A percentile compares a stretch with the other conserved stretches of the same genome.
Conservation (phyloP, 2,888 invertebrate genomes). For the Agrilus mali region DNA sequence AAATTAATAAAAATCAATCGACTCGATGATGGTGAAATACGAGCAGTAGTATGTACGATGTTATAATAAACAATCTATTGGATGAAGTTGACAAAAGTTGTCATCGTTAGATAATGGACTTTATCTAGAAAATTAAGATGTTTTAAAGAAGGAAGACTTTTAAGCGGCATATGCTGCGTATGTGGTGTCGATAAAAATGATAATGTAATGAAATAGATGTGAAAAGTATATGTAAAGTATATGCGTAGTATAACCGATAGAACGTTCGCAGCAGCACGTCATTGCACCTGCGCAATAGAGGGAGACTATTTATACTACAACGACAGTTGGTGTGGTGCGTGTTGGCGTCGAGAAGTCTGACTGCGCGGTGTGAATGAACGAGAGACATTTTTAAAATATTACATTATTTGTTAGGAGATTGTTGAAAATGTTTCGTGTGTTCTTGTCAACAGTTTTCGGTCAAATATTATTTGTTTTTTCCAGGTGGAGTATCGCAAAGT, state of each 20-base stretch:
- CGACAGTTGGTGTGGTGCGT: conserved; percentile 4
- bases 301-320: conserved; percentile 6
- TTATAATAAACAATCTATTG: too few relatives aligned
- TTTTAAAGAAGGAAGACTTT: too few relatives aligned
- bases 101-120: neutral
- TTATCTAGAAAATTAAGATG: too few relatives aligned
- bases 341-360: neutral
- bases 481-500: conserved; percentile 19
- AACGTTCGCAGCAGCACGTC: neutral
- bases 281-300: conserved; percentile 2
- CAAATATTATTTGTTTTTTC: conserved; percentile 19
- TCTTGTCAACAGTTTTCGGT: conserved; percentile 17
- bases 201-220: conserved; percentile 4
- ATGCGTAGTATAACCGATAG: neutral
- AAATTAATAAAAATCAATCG: too few relatives aligned
- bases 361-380: conserved; percentile 25
- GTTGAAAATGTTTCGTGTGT: conserved; percentile 25
- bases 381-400: conserved; percentile 32
- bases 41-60: too few relatives aligned
- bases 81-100: too few relatives aligned
- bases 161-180: too few relatives aligned
- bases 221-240: conserved; percentile 7
- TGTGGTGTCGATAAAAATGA: too few relatives aligned
- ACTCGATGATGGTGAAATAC: too few relatives aligned
- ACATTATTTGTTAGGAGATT: conserved; percentile 37